Percentiles rank a stretch among this genome's conserved stretches.
phyloP scores from a whole-genome alignment of 2,888 invertebrate genomes.

The Dugesia japonica region DNA sequence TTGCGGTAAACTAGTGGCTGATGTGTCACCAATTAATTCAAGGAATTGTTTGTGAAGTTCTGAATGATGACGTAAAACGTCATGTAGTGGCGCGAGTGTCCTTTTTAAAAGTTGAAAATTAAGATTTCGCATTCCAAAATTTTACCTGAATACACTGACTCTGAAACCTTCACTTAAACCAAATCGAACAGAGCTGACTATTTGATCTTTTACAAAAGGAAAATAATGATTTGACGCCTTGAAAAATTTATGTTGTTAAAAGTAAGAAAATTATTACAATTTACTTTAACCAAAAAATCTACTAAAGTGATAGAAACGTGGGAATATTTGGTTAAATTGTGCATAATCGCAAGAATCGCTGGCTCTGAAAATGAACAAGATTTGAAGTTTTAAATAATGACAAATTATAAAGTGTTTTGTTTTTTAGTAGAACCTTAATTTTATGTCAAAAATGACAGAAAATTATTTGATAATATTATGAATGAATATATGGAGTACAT shows the following conservation, averaged over 20 bases:
- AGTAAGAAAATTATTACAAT: not conserved
- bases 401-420: too few species aligned
- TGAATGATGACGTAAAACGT: not conserved
- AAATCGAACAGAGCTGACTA: not conserved
- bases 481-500: too few species aligned
- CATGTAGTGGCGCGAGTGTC: not conserved
- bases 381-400: too few species aligned
- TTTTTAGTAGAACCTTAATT: too few species aligned
- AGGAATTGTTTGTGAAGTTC: slow-evolving; percentile 8
- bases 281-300: slow-evolving; percentile 29
- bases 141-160: slow-evolving; percentile 4
- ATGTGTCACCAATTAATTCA: not conserved
- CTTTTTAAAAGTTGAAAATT: not conserved
- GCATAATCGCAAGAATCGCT: slow-evolving; percentile 33
- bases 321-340: slow-evolving; percentile 26
- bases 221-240: not conserved
- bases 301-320: slow-evolving; percentile 23
- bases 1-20: not conserved
- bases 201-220: not conserved
- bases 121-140: not conserved
- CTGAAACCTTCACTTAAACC: not conserved
- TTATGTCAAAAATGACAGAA: too few species aligned
- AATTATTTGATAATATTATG: too few species aligned
- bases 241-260: not conserved
- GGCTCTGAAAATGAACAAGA: slow-evolving; percentile 25